Conservation (phyloP, 2,797 vertebrate species). For the Protosalanx chinensis region DNA sequence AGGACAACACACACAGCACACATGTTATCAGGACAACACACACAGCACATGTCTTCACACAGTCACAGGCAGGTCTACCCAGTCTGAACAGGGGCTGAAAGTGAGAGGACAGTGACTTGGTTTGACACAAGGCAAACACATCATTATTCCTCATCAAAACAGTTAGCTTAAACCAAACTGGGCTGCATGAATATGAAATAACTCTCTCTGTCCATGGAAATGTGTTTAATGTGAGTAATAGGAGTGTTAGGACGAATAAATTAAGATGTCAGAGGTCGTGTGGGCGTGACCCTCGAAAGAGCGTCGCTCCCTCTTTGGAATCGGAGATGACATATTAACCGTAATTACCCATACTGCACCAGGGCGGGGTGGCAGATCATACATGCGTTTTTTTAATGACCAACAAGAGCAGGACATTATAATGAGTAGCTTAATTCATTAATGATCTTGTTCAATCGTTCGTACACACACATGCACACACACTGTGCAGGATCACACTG, state of each 20-base stretch:
- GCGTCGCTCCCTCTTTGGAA: conserved; percentile 80
- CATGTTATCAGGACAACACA: background rate
- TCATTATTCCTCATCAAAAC: conserved; percentile 20
- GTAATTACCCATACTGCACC: conserved; percentile 90
- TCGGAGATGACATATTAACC: conserved; percentile 96
- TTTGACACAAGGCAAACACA: conserved; percentile 30
- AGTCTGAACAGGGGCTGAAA: background rate
- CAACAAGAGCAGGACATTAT: conserved; percentile 88
- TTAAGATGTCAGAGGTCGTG: conserved; percentile 83
- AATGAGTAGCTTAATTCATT: conserved; percentile 95
- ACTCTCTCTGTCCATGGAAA: conserved; percentile 49
- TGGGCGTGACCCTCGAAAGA: conserved; percentile 78
- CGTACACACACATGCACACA: conserved; percentile 30
- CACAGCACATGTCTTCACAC: background rate
- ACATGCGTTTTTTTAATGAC: conserved; percentile 83
- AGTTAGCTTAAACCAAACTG: conserved; percentile 21
- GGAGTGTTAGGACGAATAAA: conserved; percentile 87
- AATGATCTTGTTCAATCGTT: conserved; percentile 69
- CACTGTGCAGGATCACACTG: background rate
- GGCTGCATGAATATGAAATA: conserved; percentile 40
- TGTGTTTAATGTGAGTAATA: conserved; percentile 78
- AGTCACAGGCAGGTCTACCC: background rate
- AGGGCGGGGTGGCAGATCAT: conserved; percentile 87
- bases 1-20: no score
- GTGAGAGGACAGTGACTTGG: conserved; percentile 27